These are phyloP conservation scores for Andrena minutula DNA, from an alignment of 2,888 invertebrate genomes.

Conservation along the genomic window DNA sequence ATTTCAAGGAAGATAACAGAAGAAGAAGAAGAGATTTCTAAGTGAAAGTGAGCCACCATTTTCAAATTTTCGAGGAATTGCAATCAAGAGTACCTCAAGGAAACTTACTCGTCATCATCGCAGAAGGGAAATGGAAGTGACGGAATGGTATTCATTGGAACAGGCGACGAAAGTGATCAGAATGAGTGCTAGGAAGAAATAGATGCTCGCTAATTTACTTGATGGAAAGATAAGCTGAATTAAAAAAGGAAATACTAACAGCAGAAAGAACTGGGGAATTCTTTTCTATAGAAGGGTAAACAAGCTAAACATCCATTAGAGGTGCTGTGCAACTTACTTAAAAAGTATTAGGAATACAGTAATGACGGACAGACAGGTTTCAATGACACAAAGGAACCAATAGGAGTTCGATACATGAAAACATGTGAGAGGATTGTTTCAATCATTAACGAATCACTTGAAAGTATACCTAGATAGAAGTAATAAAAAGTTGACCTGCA, in stretches of 20 bases:
- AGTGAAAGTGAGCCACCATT: not conserved
- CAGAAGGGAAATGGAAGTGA: constrained; percentile 55
- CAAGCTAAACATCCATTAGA: not conserved
- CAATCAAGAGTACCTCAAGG: not conserved
- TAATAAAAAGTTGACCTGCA: constrained; percentile 4
- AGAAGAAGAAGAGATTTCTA: not conserved
- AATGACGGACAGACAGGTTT: not conserved
- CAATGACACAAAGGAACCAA: not conserved
- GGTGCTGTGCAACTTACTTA: not conserved
- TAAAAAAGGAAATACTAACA: not conserved
- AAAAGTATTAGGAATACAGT: not conserved
- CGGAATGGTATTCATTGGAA: constrained; percentile 44
- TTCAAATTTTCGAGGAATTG: not conserved
- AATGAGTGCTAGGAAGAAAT: constrained; percentile 11
- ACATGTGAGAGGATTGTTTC: not conserved
- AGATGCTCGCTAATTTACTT: constrained; percentile 14
- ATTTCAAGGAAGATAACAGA: not conserved
- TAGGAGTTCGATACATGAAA: not conserved
- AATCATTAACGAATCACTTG: not conserved
- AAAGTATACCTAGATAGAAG: not conserved
- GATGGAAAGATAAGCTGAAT: not conserved
- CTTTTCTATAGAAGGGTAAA: not conserved
- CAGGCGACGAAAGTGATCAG: constrained; percentile 9
- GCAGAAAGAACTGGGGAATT: not conserved
- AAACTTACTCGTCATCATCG: not conserved